Evolutionary conservation across 2,113 vertebrate species (phyloP).

Genomic region (Columba janthina): DNA sequence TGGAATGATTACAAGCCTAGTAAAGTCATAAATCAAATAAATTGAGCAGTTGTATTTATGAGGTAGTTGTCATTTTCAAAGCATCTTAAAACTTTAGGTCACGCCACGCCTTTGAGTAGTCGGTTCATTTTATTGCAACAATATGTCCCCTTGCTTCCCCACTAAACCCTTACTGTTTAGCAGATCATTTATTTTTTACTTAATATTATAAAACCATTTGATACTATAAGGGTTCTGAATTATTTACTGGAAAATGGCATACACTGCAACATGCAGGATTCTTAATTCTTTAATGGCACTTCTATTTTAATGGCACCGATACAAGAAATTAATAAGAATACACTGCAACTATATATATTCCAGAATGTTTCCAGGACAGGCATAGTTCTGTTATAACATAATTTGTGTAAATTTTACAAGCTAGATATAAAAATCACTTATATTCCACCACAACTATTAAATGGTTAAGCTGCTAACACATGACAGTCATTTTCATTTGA

Average conservation of each 20-base stretch:
- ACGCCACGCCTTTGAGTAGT: not conserved
- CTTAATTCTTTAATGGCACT: not conserved
- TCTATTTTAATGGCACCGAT: not conserved
- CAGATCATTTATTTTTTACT: not conserved
- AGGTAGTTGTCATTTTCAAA: not conserved
- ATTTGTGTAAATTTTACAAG: not conserved
- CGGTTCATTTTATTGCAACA: not conserved
- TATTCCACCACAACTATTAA: not conserved
- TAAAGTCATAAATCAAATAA: not conserved
- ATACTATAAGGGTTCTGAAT: not conserved
- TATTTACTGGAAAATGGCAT: not conserved
- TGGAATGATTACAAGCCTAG: not conserved
- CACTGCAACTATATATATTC: not conserved
- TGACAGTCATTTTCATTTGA: conserved; percentile 7
- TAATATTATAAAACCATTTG: not conserved
- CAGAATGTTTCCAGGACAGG: not conserved
- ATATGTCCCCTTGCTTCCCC: not conserved
- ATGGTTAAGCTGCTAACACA: not conserved
- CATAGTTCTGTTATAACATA: not conserved
- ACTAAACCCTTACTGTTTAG: not conserved
- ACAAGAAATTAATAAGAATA: not conserved
- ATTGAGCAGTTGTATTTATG: not conserved
- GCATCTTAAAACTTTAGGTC: not conserved
- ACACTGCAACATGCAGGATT: not conserved
- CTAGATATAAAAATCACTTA: not conserved